Percentiles rank a stretch among this genome's conserved stretches.
These are phyloP conservation scores for Hapalemur alaotrensis DNA, from an alignment of 2,797 vertebrate species.

Conservation along the genomic window DNA sequence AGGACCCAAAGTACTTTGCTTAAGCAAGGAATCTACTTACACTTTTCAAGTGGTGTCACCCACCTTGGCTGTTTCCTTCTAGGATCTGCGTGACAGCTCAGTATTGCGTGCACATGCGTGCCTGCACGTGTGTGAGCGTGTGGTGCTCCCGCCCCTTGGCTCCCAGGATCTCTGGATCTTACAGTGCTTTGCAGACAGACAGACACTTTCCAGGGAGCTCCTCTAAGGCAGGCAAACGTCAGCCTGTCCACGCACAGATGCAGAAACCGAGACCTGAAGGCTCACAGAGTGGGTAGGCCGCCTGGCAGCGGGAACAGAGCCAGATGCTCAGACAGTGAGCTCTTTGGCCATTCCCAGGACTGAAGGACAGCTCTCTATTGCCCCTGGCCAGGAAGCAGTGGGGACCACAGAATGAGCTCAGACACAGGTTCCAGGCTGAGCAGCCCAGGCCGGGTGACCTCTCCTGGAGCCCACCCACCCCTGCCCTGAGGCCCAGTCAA, in stretches of 20 bases:
- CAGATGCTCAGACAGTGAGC: not conserved
- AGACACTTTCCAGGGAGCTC: not conserved
- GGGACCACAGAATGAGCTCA: not conserved
- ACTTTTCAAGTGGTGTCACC: not conserved
- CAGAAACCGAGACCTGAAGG: not conserved
- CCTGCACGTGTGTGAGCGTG: fast-evolving
- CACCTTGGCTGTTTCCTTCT: not conserved
- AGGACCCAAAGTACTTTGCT: not conserved
- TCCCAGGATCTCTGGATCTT: not conserved
- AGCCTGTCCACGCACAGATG: not conserved
- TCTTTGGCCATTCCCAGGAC: not conserved
- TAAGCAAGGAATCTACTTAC: not conserved
- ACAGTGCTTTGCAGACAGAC: not conserved
- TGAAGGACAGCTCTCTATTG: not conserved
- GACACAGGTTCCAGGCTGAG: not conserved
- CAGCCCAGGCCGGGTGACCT: not conserved
- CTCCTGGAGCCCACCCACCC: not conserved
- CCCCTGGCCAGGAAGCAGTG: not conserved
- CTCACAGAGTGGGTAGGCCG: not conserved
- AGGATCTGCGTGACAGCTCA: not conserved
- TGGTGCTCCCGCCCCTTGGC: not conserved
- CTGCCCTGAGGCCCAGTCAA: not conserved
- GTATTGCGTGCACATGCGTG: not conserved
- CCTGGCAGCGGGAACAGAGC: not conserved
- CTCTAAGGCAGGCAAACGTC: not conserved